phyloP scores from a whole-genome alignment of 2,888 invertebrate species.

The Tenthredo mesomela region DNA sequence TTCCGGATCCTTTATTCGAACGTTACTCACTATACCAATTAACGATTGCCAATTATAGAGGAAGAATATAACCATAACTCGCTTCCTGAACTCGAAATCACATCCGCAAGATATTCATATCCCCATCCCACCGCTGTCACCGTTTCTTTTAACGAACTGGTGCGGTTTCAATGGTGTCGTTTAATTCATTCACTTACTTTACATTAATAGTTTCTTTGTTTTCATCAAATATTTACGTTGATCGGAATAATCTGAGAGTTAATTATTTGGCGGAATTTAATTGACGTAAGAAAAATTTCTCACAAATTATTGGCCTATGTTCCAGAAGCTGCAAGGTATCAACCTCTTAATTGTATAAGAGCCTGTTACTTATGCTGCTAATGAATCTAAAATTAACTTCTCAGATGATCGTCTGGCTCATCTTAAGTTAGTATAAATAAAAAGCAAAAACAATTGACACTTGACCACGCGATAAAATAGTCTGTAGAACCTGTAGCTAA shows the following conservation, averaged over 20 bases:
- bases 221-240: not conserved
- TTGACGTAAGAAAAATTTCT: not conserved
- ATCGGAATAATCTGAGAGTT: not conserved
- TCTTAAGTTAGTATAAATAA: not conserved
- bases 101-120: not conserved
- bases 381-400: not conserved
- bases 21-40: not conserved
- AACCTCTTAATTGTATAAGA: not conserved
- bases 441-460: conserved; percentile 25
- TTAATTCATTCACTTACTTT: not conserved
- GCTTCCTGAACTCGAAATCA: not conserved
- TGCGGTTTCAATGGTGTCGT: not conserved
- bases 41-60: not conserved
- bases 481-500: not conserved
- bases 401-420: not conserved
- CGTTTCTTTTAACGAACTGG: not conserved
- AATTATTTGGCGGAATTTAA: not conserved
- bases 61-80: not conserved
- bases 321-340: not conserved
- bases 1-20: not conserved
- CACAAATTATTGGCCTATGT: not conserved
- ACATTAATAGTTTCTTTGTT: not conserved
- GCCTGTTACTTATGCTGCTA: not conserved
- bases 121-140: not conserved
- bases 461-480: not conserved